These are phyloP conservation scores for Drosophila nigritarsus DNA, from an alignment of 2,888 invertebrate genomes.

Conservation along the genomic window DNA sequence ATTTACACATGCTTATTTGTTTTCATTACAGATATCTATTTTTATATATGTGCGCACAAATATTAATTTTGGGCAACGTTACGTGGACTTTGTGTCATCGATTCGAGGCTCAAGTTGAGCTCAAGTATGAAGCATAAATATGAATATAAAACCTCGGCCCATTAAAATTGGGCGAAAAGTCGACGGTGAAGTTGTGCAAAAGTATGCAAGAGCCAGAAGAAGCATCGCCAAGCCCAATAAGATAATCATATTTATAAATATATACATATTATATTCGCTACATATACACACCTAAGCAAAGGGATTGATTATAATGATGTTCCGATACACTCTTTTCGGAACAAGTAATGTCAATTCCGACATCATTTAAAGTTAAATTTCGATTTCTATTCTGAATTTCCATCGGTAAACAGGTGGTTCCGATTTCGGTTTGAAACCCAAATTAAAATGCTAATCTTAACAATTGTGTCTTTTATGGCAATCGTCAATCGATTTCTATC, in stretches of 20 bases:
- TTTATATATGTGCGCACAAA: not conserved
- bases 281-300: not conserved
- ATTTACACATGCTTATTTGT: not conserved
- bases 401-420: not conserved
- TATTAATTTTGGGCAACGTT: constrained; percentile 19
- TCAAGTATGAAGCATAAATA: not conserved
- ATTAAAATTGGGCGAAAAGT: not conserved
- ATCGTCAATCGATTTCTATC: not conserved
- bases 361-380: not conserved
- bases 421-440: not conserved
- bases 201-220: not conserved
- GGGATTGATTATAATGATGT: not conserved
- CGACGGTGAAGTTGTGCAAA: not conserved
- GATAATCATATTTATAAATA: not conserved
- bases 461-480: not conserved
- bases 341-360: not conserved
- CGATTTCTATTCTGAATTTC: not conserved
- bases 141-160: not conserved
- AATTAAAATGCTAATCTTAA: not conserved
- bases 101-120: constrained; percentile 1
- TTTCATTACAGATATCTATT: constrained; percentile 13
- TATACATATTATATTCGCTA: not conserved
- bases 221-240: not conserved
- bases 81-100: constrained; percentile 25
- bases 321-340: not conserved